Evolutionary conservation across 2,113 vertebrate species (phyloP).

Genomic region (Martes martes): DNA sequence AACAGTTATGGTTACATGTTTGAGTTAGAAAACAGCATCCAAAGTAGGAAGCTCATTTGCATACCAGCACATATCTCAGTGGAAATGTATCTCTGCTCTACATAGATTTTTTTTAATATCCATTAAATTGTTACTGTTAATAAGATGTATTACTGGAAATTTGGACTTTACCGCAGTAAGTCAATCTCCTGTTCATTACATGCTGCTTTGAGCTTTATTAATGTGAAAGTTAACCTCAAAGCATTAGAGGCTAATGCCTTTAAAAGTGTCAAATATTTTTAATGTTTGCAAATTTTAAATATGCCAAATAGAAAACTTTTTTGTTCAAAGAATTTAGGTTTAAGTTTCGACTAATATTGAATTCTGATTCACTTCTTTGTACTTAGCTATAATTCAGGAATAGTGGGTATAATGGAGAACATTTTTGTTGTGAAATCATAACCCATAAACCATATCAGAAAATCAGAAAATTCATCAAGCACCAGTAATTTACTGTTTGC

Average conservation of each 20-base stretch:
- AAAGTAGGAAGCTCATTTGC: not conserved
- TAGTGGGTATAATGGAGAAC: not conserved
- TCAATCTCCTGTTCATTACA: not conserved
- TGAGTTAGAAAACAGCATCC: slow-evolving; percentile 16
- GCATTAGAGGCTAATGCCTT: not conserved
- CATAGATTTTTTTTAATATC: not conserved
- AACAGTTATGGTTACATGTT: not conserved
- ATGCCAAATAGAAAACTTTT: not conserved
- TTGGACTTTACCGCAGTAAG: not conserved
- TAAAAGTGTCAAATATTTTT: not conserved
- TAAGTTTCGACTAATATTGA: slow-evolving; percentile 3
- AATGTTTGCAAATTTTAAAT: not conserved
- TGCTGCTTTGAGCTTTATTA: slow-evolving; percentile 1
- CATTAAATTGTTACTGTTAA: slow-evolving; percentile 2
- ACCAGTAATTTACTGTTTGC: not conserved
- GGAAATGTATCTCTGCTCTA: not conserved
- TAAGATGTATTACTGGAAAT: not conserved
- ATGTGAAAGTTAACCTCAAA: slow-evolving; percentile 10
- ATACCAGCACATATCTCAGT: not conserved
- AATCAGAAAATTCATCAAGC: not conserved
- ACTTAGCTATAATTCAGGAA: not conserved
- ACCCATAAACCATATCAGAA: not conserved
- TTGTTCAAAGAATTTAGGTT: not conserved
- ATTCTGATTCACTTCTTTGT: not conserved
- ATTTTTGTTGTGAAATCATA: not conserved